Percentiles rank a stretch among this genome's conserved stretches.
Conservation (phyloP, 2,888 invertebrate genomes). For the Thymelicus lineola region DNA sequence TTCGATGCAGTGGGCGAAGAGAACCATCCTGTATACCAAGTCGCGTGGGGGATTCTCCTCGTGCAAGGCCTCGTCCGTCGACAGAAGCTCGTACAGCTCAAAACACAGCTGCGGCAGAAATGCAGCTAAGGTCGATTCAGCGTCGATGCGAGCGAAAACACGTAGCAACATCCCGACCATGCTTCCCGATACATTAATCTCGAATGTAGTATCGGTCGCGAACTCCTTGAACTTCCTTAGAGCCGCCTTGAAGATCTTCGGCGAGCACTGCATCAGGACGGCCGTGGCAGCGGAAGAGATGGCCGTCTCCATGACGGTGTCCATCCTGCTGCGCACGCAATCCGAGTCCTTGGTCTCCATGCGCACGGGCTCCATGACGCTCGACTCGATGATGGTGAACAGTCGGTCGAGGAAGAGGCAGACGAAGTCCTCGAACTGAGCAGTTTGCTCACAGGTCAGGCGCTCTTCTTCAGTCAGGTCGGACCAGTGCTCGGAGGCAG, state of each 20-base stretch:
- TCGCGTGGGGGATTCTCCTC: conserved; percentile 93
- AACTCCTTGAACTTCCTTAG: conserved; percentile 91
- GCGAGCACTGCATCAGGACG: conserved; percentile 90
- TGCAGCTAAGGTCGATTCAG: conserved; percentile 88
- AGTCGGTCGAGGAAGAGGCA: conserved; percentile 93
- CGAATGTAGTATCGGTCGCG: conserved; percentile 90
- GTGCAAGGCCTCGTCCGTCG: conserved; percentile 87
- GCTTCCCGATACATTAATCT: conserved; percentile 93
- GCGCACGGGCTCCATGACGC: conserved; percentile 88
- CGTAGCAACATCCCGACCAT: conserved; percentile 90
- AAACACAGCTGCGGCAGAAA: conserved; percentile 90
- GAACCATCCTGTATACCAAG: conserved; percentile 90
- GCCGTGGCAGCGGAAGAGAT: conserved; percentile 88
- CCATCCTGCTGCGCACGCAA: conserved; percentile 87
- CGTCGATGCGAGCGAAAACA: conserved; percentile 87
- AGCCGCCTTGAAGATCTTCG: conserved; percentile 86
- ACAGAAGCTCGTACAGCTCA: conserved; percentile 85
- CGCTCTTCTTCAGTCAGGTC: conserved; percentile 92
- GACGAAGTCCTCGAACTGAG: conserved; percentile 95
- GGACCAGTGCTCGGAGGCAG: conserved; percentile 87
- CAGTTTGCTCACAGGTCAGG: conserved; percentile 91
- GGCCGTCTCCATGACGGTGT: conserved; percentile 89
- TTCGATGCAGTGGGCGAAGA: conserved; percentile 89
- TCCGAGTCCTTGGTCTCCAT: conserved; percentile 86
- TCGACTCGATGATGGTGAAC: conserved; percentile 89